Base-by-base conservation (phyloP, 23 tunicate species). In the Ascidia mentula region DNA sequence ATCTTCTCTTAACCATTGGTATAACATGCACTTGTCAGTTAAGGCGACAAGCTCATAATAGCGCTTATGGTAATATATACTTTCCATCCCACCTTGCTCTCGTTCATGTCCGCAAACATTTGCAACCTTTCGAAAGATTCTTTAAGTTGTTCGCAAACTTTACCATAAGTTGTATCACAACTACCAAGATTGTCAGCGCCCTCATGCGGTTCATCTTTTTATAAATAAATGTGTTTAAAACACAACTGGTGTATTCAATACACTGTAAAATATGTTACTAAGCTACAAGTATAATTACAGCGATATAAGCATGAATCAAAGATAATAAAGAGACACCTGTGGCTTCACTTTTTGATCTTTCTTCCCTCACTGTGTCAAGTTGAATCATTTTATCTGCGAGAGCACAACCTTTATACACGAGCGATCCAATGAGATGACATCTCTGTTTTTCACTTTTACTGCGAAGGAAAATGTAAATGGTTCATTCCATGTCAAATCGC, bases 361-460 rank as follows among this genome's bases (percentile, higher is more conserved):
- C 24, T 35, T n/a, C 6, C 34, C n/a, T 59, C 2, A n/a, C 17
- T 75, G 12, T 24, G 31, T 77, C 36, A 18, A 59, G 34, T 38
- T 77, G 37, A n/a, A 87, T 78, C 17, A 88, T 80, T 65, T 84
- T 84, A 35, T 88, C 93, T 17, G 89, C 89, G 17, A 88, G 83
- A 7, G 89, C 89, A 31, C 83, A 45, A 9, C 98, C 98, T 84
- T 93, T 93, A 32, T 31, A 31, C 38, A 80, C 38, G 37, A 93
- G 60, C 3, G 93, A 84, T 0, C 84, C 84, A 0, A 88, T 37
- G 72, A 93, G 60, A 61, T 74, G 81, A 33, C 37, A 53, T 73
- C 88, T 93, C 82, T 83, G 85, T 38, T 84, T 84, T 18, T 93
- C 98, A 32, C 89, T 82, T 75, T 88, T 89, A 40, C 98, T 93